Evolutionary conservation across 1,140 invertebrate species (phyloP).

Genomic region (Drosophila subpulchrella): DNA sequence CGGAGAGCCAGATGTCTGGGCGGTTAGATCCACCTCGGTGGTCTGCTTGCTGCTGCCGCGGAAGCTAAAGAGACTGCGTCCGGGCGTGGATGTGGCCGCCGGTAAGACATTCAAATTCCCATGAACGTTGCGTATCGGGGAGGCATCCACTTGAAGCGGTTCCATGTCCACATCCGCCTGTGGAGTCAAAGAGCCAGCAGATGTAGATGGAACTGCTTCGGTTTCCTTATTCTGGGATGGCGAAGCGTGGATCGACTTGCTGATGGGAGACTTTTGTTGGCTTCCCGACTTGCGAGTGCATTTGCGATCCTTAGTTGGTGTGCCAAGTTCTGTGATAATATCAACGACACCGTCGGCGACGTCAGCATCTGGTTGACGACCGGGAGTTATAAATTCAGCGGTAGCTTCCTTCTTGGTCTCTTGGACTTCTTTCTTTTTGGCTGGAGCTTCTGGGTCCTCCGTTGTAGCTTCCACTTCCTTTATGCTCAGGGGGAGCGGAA

Average conservation of each 20-base stretch:
- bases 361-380: conserved; percentile 13
- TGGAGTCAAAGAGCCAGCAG: background rate
- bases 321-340: conserved; percentile 13
- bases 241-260: conserved; percentile 13
- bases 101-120: conserved; percentile 38
- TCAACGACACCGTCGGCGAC: conserved; percentile 7
- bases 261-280: conserved; percentile 51
- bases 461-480: conserved; percentile 22
- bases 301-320: conserved; percentile 54
- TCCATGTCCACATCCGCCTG: conserved; percentile 77
- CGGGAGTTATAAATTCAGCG: background rate
- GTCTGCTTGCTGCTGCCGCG: conserved; percentile 51
- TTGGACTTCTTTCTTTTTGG: conserved; percentile 15
- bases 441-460: background rate
- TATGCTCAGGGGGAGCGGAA: conserved; percentile 60
- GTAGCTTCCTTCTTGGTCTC: conserved; percentile 30
- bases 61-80: conserved; percentile 60
- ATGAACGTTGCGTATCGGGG: conserved; percentile 40
- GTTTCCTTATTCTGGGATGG: conserved; percentile 22
- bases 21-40: conserved; percentile 58
- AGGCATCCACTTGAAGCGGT: conserved; percentile 55
- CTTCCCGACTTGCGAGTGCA: conserved; percentile 45
- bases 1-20: conserved; percentile 49
- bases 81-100: conserved; percentile 74
- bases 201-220: background rate